phyloP scores from a whole-genome alignment of 2,797 vertebrate genomes.

The Carapus acus region DNA sequence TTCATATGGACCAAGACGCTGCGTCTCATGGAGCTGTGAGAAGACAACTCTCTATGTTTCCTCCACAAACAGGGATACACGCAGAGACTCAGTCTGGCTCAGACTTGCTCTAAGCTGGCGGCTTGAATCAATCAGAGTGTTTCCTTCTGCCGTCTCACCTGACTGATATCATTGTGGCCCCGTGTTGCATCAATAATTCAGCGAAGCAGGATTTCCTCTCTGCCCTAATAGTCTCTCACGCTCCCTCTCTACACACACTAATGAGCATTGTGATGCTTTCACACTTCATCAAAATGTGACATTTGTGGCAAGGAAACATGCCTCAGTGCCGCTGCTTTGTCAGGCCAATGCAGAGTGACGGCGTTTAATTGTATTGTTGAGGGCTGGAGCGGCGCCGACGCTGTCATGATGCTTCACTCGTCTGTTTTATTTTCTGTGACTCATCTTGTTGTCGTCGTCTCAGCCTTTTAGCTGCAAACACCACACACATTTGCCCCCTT shows the following conservation, averaged over 20 bases:
- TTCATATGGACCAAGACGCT: no score
- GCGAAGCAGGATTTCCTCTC: background rate
- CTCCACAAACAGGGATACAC: no score
- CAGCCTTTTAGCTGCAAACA: constrained; percentile 20
- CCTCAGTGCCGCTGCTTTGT: background rate
- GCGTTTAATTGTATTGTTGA: background rate
- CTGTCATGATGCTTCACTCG: background rate
- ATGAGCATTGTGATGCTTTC: background rate
- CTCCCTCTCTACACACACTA: no score
- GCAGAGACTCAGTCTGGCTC: no score
- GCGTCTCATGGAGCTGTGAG: no score
- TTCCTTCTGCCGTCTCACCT: no score
- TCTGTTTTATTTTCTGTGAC: constrained; percentile 9
- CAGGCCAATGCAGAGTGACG: background rate
- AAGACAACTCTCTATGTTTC: no score
- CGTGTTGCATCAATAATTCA: background rate
- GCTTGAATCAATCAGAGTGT: no score
- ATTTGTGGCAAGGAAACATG: background rate
- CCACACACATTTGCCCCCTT: no score
- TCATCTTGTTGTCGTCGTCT: constrained; percentile 26
- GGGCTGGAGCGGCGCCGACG: background rate
- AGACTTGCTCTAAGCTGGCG: no score
- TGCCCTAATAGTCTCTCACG: background rate
- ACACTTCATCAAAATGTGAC: constrained; percentile 4
- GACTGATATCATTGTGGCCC: no score